Base-by-base conservation (phyloP, 1,140 invertebrate genomes). In the Aporrectodea caliginosa region DNA sequence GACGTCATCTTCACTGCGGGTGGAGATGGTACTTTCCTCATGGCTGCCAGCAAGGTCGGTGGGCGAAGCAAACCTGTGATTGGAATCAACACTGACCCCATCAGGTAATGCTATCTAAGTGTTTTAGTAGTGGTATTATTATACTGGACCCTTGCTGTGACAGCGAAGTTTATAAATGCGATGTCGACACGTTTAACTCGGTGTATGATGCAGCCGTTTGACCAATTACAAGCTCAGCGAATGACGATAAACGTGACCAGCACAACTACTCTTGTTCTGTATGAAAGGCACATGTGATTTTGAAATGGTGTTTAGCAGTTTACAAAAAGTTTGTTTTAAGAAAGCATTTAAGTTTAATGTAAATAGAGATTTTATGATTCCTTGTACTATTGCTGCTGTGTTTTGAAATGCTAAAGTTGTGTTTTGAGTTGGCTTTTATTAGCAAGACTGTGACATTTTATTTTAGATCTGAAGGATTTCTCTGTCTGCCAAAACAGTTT, bases 81-180 rank as follows among this genome's bases (percentile, higher is more conserved):
- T 84, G 98, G 98, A 0, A 94, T 99, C 82, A 99, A 99, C 90
- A 98, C 97, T n/a, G 94, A 98, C 88, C 97, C 97, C 0, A 91
- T 92, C 30, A 89, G 90, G 89, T 90, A 82, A 58, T 58, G n/a
- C n/a, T n/a, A n/a, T n/a, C n/a, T n/a, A n/a, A n/a, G n/a, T n/a
- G n/a, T n/a, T n/a, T n/a, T n/a, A n/a, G n/a, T n/a, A n/a, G n/a
- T n/a, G n/a, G n/a, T n/a, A n/a, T n/a, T n/a, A n/a, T n/a, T n/a
- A n/a, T n/a, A n/a, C n/a, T n/a, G n/a, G n/a, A n/a, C n/a, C n/a
- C n/a, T n/a, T n/a, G n/a, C n/a, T n/a, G n/a, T n/a, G n/a, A n/a
- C n/a, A n/a, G n/a, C n/a, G n/a, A n/a, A n/a, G n/a, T n/a, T n/a
- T n/a, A n/a, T n/a, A n/a, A n/a, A n/a, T n/a, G n/a, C n/a, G n/a